Conservation (phyloP, 2,888 invertebrate genomes). For the Sminthurinus aureus region DNA sequence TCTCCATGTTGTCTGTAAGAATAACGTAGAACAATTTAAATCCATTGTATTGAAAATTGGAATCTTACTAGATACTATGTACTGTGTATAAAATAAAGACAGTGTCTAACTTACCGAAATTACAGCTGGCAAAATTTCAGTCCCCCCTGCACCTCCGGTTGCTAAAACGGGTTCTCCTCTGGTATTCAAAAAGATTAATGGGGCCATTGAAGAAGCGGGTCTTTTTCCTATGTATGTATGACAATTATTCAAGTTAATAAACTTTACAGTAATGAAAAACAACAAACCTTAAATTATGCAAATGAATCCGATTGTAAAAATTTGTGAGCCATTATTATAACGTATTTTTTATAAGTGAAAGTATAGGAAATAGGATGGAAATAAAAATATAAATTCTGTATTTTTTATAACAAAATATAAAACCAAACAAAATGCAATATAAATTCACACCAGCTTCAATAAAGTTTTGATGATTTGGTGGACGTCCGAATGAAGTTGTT, state of each 20-base stretch:
- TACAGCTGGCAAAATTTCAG: conserved; percentile 66
- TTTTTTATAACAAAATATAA: too few relatives aligned
- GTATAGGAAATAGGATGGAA: too few relatives aligned
- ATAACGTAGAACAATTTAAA: not conserved
- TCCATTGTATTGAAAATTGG: not conserved
- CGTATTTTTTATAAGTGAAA: too few relatives aligned
- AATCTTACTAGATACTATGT: too few relatives aligned
- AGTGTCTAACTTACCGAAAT: conserved; percentile 56
- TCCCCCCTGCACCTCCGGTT: conserved; percentile 67
- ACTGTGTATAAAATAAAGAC: not conserved
- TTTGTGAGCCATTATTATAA: too few relatives aligned
- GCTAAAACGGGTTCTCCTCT: conserved; percentile 63
- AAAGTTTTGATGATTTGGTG: conserved; percentile 66
- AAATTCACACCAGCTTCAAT: conserved; percentile 66
- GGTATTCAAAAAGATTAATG: conserved; percentile 65
- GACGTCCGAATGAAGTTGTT: conserved; percentile 61
- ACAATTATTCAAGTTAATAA: not conserved
- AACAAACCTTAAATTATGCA: not conserved
- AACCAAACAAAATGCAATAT: too few relatives aligned
- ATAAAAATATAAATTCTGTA: too few relatives aligned
- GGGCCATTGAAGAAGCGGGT: conserved; percentile 69
- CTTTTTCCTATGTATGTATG: conserved; percentile 63
- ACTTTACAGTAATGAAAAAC: not conserved
- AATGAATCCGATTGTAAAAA: not conserved
- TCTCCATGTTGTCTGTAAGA: conserved; percentile 55